Percentiles rank a stretch among this genome's conserved stretches.
These are phyloP conservation scores for Anolis apletophallus DNA, from an alignment of 2,797 vertebrate species.

Conservation along the genomic window DNA sequence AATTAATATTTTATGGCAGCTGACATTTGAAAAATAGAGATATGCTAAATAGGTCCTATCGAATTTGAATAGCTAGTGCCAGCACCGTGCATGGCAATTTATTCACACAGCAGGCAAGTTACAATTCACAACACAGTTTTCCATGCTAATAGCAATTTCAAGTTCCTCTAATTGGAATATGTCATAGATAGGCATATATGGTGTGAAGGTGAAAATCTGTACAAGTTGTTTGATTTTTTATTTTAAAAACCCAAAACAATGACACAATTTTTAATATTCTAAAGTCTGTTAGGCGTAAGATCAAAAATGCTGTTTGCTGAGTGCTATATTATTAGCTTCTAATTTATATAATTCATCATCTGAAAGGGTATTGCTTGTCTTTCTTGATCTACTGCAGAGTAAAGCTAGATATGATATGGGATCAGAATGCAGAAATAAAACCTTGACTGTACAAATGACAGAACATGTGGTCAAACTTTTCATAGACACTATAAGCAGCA, in stretches of 20 bases:
- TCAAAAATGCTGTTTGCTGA: neutral
- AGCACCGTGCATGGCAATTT: neutral
- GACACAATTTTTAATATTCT: neutral
- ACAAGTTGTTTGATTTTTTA: neutral
- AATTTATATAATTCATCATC: neutral
- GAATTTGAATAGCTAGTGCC: neutral
- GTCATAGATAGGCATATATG: neutral
- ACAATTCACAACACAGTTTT: neutral
- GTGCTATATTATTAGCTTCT: neutral
- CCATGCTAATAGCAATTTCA: neutral
- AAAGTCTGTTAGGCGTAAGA: neutral
- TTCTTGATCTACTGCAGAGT: neutral
- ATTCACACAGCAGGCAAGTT: conserved; percentile 13
- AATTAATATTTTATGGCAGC: conserved; percentile 17
- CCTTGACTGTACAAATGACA: neutral
- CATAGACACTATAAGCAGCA: neutral
- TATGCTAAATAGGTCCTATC: conserved; percentile 4
- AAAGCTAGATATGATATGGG: neutral
- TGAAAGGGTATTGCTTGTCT: neutral
- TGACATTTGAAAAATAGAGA: conserved; percentile 5
- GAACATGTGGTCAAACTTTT: neutral
- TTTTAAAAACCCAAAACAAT: neutral
- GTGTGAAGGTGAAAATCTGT: neutral
- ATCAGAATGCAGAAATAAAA: neutral
- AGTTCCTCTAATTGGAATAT: conserved; percentile 30